A percentile compares a stretch with the other conserved stretches of the same genome.
Conservation (phyloP, 2,113 vertebrate species). For the Ciconia maguari region DNA sequence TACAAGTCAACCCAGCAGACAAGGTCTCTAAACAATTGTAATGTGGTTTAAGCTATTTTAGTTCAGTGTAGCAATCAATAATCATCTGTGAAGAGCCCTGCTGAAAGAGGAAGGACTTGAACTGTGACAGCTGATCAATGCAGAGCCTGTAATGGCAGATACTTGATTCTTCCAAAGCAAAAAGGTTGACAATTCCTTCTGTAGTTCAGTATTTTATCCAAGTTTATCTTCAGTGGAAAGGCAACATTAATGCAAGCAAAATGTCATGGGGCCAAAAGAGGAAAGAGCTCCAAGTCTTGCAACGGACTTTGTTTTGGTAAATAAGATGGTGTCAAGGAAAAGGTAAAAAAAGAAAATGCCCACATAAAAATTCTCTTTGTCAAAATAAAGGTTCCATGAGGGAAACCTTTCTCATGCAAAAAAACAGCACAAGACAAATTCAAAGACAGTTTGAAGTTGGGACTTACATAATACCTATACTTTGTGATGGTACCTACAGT, state of each 20-base stretch:
- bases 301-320: neutral
- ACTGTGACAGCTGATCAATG: neutral
- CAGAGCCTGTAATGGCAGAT: neutral
- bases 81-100: neutral
- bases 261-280: neutral
- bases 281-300: neutral
- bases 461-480: neutral
- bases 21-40: neutral
- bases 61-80: neutral
- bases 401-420: neutral
- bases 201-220: neutral
- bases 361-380: neutral
- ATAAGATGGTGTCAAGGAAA: neutral
- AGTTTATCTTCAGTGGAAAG: neutral
- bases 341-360: neutral
- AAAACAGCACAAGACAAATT: neutral
- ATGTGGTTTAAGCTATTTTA: neutral
- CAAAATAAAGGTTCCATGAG: neutral
- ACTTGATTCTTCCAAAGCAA: neutral
- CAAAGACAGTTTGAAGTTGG: neutral
- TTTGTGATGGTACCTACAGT: neutral
- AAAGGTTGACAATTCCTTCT: neutral
- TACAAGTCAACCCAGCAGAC: neutral
- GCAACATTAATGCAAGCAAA: neutral
- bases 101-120: neutral